These are phyloP conservation scores for Champsocephalus esox DNA, from an alignment of 2,797 vertebrate genomes.

Conservation along the genomic window DNA sequence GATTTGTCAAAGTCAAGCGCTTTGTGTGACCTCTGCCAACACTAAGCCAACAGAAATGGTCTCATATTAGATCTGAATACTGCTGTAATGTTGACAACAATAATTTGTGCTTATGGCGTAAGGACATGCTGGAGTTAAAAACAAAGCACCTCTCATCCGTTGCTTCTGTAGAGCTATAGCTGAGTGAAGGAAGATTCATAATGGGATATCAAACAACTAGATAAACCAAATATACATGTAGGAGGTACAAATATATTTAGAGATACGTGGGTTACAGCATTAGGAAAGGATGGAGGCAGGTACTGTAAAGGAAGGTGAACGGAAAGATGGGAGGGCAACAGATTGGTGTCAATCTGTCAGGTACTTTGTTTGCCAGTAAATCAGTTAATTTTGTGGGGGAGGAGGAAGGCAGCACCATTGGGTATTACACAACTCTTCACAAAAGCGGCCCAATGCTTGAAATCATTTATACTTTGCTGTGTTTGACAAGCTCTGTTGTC, in stretches of 20 bases:
- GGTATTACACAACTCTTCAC: conserved; percentile 70
- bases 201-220: conserved; percentile 5
- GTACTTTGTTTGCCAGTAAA: conserved; percentile 50
- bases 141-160: conserved; percentile 15
- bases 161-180: conserved; percentile 20
- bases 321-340: conserved; percentile 18
- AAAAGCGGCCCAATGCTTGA: conserved; percentile 54
- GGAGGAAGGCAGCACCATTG: conserved; percentile 40
- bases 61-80: neutral
- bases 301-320: conserved; percentile 21
- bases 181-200: conserved; percentile 15
- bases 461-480: conserved; percentile 68
- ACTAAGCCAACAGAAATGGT: neutral
- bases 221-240: neutral
- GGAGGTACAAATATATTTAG: conserved; percentile 14
- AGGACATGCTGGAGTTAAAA: conserved; percentile 28
- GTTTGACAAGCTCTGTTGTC: conserved; percentile 74
- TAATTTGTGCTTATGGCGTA: conserved; percentile 38
- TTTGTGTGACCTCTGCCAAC: neutral
- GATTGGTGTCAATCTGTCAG: conserved; percentile 39
- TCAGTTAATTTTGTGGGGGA: conserved; percentile 58
- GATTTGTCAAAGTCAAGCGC: neutral
- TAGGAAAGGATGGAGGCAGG: conserved; percentile 10
- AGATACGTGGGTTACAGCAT: neutral
- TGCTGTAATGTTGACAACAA: conserved; percentile 21